Conservation (phyloP, 1,140 invertebrate genomes). For the Dolichoris vasculosae region DNA sequence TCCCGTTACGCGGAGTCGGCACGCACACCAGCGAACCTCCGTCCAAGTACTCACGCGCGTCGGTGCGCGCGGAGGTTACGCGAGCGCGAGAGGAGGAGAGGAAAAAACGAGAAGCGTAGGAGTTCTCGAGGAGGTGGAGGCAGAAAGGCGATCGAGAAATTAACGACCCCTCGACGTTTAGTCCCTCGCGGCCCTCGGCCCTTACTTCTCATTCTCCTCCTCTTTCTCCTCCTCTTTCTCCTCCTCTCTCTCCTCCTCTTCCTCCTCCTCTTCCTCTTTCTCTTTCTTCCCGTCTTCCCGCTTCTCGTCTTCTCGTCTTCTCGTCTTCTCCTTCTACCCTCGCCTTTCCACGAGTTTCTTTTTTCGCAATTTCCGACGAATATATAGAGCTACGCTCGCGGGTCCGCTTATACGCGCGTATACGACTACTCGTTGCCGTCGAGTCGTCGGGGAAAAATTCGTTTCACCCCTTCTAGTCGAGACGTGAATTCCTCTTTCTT, state of each 20-base stretch:
- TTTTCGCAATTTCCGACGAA: neutral
- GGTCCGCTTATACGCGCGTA: neutral
- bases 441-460: neutral
- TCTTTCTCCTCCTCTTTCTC: constrained; percentile 6
- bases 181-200: constrained; percentile 52
- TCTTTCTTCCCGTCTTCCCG: neutral
- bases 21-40: neutral
- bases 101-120: constrained; percentile 3
- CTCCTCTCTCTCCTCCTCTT: constrained; percentile 33
- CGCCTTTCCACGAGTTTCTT: neutral
- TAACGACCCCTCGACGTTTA: constrained; percentile 55
- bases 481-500: neutral
- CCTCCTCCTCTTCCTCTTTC: constrained; percentile 36
- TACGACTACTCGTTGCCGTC: neutral
- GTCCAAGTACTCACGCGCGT: neutral
- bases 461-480: neutral
- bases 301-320: neutral
- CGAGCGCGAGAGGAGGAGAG: neutral
- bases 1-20: neutral
- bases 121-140: constrained; percentile 23
- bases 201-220: constrained; percentile 45
- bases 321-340: neutral
- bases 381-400: neutral
- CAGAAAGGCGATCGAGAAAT: constrained; percentile 51
- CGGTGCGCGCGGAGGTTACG: neutral